Conservation (phyloP, 35 echinoderm and acorn worm genomes). For the Amphiura filiformis region DNA sequence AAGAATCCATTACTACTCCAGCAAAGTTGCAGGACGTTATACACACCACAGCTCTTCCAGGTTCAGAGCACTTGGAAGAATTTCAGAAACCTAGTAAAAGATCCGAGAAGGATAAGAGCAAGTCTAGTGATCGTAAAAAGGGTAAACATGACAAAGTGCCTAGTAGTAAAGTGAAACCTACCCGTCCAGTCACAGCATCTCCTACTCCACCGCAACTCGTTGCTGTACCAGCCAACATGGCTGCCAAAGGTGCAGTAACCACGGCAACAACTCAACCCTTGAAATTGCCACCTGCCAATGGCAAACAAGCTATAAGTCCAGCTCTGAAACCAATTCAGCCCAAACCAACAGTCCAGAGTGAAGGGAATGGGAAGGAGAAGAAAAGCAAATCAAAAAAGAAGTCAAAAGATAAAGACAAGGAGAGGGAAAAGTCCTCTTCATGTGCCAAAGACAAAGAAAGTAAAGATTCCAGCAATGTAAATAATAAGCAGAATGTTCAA, state of each 20-base stretch:
- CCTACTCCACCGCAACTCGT: conserved; percentile 80
- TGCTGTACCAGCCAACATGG: conserved; percentile 71
- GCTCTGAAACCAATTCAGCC: conserved; percentile 95
- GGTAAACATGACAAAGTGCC: conserved; percentile 73
- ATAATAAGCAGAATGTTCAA: conserved; percentile 25
- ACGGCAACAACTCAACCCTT: conserved; percentile 26
- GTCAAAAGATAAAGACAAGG: conserved; percentile 58
- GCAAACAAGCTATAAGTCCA: conserved; percentile 61
- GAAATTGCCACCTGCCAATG: conserved; percentile 46
- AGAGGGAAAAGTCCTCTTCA: conserved; percentile 50
- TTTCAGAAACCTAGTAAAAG: conserved; percentile 52
- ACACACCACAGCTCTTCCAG: not conserved
- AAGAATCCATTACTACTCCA: conserved; percentile 17
- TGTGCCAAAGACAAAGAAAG: conserved; percentile 29
- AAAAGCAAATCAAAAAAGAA: conserved; percentile 72
- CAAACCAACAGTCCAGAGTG: conserved; percentile 73
- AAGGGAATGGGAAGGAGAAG: conserved; percentile 78
- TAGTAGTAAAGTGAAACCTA: conserved; percentile 66
- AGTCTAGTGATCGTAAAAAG: conserved; percentile 78
- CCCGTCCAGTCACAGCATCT: conserved; percentile 79
- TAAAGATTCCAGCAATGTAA: conserved; percentile 12
- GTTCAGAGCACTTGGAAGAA: not conserved
- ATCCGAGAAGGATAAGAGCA: conserved; percentile 75
- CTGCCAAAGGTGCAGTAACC: conserved; percentile 48
- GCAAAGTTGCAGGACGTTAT: conserved; percentile 37